Evolutionary conservation across 1,140 invertebrate genomes (phyloP).

Genomic region (Drosophila sechellia): DNA sequence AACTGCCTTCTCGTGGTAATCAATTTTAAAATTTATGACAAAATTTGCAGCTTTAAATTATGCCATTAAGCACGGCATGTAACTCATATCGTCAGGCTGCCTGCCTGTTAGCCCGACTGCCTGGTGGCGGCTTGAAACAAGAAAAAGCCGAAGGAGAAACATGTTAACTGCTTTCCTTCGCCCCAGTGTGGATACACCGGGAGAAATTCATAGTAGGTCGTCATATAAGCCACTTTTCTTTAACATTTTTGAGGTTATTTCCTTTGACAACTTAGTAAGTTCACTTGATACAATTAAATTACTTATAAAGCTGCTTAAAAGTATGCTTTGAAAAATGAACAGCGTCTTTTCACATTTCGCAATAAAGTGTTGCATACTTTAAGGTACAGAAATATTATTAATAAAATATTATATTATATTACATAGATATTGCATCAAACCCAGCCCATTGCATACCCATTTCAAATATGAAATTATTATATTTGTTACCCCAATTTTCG

Average conservation of each 20-base stretch:
- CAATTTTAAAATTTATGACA: slow-evolving; percentile 85
- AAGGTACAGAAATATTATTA: too few relatives aligned
- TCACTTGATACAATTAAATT: too few relatives aligned
- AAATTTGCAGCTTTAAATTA: slow-evolving; percentile 85
- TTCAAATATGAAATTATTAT: too few relatives aligned
- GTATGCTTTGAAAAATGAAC: not conserved
- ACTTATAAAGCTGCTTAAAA: not conserved
- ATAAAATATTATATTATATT: too few relatives aligned
- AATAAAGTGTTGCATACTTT: too few relatives aligned
- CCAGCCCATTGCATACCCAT: too few relatives aligned
- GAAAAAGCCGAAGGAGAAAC: slow-evolving; percentile 79
- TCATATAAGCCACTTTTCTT: too few relatives aligned
- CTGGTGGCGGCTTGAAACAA: slow-evolving; percentile 78
- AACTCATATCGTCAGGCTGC: slow-evolving; percentile 83
- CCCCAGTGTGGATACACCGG: slow-evolving; percentile 14
- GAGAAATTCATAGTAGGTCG: not conserved
- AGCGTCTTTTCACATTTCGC: too few relatives aligned
- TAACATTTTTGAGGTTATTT: too few relatives aligned
- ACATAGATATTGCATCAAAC: too few relatives aligned
- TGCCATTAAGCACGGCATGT: slow-evolving; percentile 84
- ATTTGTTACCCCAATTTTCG: not conserved
- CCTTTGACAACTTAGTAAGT: too few relatives aligned
- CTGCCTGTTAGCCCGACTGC: slow-evolving; percentile 27
- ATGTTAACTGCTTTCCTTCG: slow-evolving; percentile 78
- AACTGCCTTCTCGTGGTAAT: slow-evolving; percentile 76